These are phyloP conservation scores for Myzus persicae DNA, from an alignment of 1,140 invertebrate genomes.

Conservation along the genomic window DNA sequence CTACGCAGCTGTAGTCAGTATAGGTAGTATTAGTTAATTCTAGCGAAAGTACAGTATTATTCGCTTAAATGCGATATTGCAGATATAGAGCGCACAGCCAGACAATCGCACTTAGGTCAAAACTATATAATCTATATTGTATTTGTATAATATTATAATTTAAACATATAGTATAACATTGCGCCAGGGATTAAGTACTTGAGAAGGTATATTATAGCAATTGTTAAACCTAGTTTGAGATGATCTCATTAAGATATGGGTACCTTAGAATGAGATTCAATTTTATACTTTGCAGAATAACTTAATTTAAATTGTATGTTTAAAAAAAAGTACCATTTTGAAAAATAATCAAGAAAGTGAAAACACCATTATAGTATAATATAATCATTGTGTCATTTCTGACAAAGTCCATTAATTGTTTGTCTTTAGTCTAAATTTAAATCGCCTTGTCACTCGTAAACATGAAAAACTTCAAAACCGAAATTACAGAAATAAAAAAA, in stretches of 20 bases:
- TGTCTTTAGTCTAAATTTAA: not conserved
- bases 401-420: not conserved
- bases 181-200: not conserved
- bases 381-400: not conserved
- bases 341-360: not conserved
- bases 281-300: not conserved
- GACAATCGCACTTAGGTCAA: not conserved
- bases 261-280: not conserved
- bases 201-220: not conserved
- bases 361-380: not conserved
- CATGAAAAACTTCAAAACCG: not conserved
- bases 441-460: not conserved
- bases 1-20: not conserved
- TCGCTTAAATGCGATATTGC: not conserved
- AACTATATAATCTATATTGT: not conserved
- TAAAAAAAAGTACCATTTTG: not conserved
- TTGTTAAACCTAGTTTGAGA: not conserved
- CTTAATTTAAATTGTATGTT: not conserved
- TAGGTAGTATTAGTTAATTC: not conserved
- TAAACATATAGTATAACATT: not conserved
- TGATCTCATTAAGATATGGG: not conserved
- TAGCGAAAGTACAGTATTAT: not conserved
- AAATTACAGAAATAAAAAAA: not conserved
- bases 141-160: not conserved
- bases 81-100: not conserved